These are phyloP conservation scores for Andrena bucephala DNA, from an alignment of 2,888 invertebrate species.

Conservation along the genomic window DNA sequence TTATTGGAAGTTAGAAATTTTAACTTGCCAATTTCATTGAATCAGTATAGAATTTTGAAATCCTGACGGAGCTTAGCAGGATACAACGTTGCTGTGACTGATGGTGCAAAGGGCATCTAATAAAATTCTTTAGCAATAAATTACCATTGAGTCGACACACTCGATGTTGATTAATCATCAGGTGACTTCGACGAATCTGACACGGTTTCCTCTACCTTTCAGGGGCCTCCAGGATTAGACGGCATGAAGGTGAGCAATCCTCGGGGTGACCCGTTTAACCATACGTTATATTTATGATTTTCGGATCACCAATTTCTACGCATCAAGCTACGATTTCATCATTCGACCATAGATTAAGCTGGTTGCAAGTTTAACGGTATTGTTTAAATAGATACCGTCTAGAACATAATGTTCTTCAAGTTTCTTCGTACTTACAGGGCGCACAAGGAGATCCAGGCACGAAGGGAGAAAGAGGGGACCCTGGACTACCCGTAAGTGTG, in stretches of 20 bases:
- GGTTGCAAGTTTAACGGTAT: conserved; percentile 48
- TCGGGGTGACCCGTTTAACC: conserved; percentile 70
- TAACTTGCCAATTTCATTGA: neutral
- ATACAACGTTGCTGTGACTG: conserved; percentile 42
- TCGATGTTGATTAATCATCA: conserved; percentile 67
- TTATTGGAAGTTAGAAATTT: neutral
- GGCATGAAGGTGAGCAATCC: conserved; percentile 95
- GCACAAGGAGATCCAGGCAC: conserved; percentile 96
- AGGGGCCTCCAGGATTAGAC: conserved; percentile 97
- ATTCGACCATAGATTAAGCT: conserved; percentile 52
- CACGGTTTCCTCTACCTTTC: conserved; percentile 87
- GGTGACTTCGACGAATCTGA: conserved; percentile 80
- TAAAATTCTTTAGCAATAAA: conserved; percentile 55
- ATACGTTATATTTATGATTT: conserved; percentile 62
- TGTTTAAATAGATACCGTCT: neutral
- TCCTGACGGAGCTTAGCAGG: conserved; percentile 41
- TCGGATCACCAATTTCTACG: conserved; percentile 57
- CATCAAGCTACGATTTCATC: conserved; percentile 35
- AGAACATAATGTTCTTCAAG: conserved; percentile 53
- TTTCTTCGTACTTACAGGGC: conserved; percentile 87
- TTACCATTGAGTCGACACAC: conserved; percentile 59
- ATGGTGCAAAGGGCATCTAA: conserved; percentile 52
- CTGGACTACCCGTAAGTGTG: conserved; percentile 94
- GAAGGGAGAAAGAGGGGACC: conserved; percentile 97
- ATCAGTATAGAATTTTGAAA: neutral